Percentiles rank a stretch among this genome's conserved stretches.
These are phyloP conservation scores for Lithobius niger DNA, from an alignment of 1,140 invertebrate species.

Conservation along the genomic window DNA sequence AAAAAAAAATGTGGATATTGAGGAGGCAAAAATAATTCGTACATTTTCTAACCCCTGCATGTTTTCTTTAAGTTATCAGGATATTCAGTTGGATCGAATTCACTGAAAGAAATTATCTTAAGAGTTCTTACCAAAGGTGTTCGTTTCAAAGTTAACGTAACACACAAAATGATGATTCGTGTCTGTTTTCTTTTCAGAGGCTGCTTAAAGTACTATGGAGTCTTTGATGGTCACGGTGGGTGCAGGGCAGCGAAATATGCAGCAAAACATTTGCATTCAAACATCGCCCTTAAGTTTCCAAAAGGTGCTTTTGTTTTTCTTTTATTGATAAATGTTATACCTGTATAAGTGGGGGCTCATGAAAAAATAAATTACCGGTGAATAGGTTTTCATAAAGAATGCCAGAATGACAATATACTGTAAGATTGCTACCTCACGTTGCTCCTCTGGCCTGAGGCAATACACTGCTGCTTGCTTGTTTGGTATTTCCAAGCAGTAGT, in stretches of 20 bases:
- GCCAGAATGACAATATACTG: background rate
- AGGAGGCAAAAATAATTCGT: too few relatives aligned
- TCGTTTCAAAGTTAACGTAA: too few relatives aligned
- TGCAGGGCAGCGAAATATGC: conserved; percentile 34
- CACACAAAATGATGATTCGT: too few relatives aligned
- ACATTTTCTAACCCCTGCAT: too few relatives aligned
- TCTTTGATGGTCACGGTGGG: conserved; percentile 40
- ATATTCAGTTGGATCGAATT: too few relatives aligned
- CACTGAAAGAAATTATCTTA: too few relatives aligned
- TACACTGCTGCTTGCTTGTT: too few relatives aligned
- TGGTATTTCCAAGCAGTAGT: too few relatives aligned
- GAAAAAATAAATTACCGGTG: background rate
- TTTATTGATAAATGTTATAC: background rate
- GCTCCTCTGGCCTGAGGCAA: conserved; percentile 5
- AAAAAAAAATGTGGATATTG: too few relatives aligned
- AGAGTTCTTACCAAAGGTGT: too few relatives aligned
- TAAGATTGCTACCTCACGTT: conserved; percentile 11
- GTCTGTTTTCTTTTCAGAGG: conserved; percentile 24
- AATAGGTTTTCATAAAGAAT: background rate
- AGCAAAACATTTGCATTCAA: conserved; percentile 31
- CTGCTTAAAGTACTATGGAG: conserved; percentile 30
- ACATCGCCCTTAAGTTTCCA: conserved; percentile 31
- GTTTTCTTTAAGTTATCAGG: too few relatives aligned
- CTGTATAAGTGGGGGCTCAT: background rate
- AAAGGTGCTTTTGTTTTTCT: conserved; percentile 25